These are phyloP conservation scores for Bombus haemorrhoidalis DNA, from an alignment of 1,140 invertebrate genomes.

Conservation along the genomic window DNA sequence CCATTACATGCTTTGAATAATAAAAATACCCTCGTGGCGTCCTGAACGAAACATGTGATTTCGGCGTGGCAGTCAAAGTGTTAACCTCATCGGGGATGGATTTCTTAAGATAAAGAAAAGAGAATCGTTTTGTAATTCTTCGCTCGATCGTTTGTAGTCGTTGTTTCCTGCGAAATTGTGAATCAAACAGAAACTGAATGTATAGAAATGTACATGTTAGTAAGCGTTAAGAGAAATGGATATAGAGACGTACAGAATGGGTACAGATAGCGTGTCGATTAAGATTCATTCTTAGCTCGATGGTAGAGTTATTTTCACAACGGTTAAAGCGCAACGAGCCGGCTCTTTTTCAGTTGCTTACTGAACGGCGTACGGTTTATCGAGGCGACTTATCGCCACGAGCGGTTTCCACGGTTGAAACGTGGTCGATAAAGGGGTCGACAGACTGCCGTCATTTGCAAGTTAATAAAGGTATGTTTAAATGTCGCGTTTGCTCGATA, in stretches of 20 bases:
- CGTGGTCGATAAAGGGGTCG: slow-evolving; percentile 34
- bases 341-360: slow-evolving; percentile 11
- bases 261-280: not conserved
- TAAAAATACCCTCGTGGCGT: too few relatives aligned
- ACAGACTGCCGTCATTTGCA: slow-evolving; percentile 47
- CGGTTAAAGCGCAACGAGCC: not conserved
- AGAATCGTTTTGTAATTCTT: too few relatives aligned
- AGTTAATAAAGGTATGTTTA: slow-evolving; percentile 49
- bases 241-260: not conserved
- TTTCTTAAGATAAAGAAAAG: too few relatives aligned
- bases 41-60: too few relatives aligned
- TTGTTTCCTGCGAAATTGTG: too few relatives aligned
- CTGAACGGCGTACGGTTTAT: slow-evolving; percentile 8
- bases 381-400: slow-evolving; percentile 46
- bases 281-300: not conserved
- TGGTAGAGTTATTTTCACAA: not conserved
- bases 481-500: slow-evolving; percentile 2
- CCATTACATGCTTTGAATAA: too few relatives aligned
- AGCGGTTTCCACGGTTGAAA: slow-evolving; percentile 38
- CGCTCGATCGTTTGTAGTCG: too few relatives aligned
- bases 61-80: too few relatives aligned
- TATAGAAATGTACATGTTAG: not conserved
- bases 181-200: not conserved
- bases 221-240: not conserved
- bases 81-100: too few relatives aligned